Evolutionary conservation across 2,888 invertebrate species (phyloP).

Genomic region (Aphidius colemani): DNA sequence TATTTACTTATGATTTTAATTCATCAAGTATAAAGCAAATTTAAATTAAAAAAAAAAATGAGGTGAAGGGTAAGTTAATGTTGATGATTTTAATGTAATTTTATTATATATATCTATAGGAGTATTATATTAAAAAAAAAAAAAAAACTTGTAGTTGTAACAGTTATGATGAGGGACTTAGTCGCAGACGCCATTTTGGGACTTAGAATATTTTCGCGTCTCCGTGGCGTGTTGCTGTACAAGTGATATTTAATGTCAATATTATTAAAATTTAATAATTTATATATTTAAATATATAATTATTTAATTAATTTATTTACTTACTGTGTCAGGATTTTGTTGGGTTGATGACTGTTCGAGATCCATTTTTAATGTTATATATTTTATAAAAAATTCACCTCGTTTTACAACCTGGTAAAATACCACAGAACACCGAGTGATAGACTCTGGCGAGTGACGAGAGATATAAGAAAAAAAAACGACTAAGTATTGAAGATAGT

Average conservation of each 20-base stretch:
- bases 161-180: conserved; percentile 64
- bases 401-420: conserved; percentile 9
- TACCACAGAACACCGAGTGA: conserved; percentile 26
- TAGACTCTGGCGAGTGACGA: conserved; percentile 14
- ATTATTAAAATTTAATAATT: conserved; percentile 38
- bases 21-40: not conserved
- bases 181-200: conserved; percentile 87
- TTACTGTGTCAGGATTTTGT: conserved; percentile 51
- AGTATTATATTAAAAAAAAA: too few species aligned
- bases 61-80: conserved; percentile 4
- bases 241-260: conserved; percentile 59
- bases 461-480: conserved; percentile 22
- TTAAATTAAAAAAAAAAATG: not conserved
- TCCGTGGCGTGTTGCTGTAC: conserved; percentile 59
- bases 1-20: not conserved
- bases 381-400: not conserved
- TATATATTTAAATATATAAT: conserved; percentile 23
- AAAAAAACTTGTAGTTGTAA: conserved; percentile 11
- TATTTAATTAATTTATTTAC: conserved; percentile 34
- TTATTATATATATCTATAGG: conserved; percentile 32
- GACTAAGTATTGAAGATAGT: conserved; percentile 22
- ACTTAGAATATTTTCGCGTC: conserved; percentile 73
- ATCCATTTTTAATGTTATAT: conserved; percentile 47
- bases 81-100: not conserved
- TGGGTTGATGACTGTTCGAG: conserved; percentile 48